Base-by-base conservation (phyloP, 2,888 invertebrate species). In the Crioceris asparagi region DNA sequence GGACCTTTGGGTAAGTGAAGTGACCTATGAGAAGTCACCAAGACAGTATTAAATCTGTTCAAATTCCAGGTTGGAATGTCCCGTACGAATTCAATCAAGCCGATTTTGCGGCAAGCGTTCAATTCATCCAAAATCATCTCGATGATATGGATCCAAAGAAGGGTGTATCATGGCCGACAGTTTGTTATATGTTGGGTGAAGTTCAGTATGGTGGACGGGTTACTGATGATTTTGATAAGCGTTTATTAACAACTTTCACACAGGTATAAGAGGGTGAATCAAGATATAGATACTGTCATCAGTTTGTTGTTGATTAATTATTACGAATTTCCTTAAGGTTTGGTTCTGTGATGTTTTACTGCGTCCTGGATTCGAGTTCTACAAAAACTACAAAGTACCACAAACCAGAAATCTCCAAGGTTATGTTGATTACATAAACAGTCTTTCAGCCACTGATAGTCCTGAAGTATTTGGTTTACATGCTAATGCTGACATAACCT, bases 381-480 rank as follows among this genome's bases (percentile, higher is more conserved):
- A 91, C 60, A 85, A 83, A 55, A 86, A 85, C 23, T 96, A 96
- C 62, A 84, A 83, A 65, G 90, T 94, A 15, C 94, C 94, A 0
- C 80, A 77, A 55, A 83, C 84, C 0, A 73, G 84, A 54, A 85
- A 79, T 57, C 66, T 88, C 31, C 79, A 80, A 46, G 77, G 77
- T 3, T 92, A 92, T 57, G 68, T 87, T 23, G 85, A 87, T 59
- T 88, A 87, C 56, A 91, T 96, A 36, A 87, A 83, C 54, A 77
- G 77, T 53, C 68, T 96, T 46, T 88, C 88, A 1, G 65, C 77
- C 14, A 79, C 80, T 15, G 96, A 96, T 61, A 84, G 87, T 2
- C 96, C 96, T 0, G 92, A 94, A 69, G 91, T 92, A 6, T 94
- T 94, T 64, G 96, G 96, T n/a, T 70, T 96, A 35, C 94, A 96